Conservation (phyloP, 2,888 invertebrate genomes). For the Polietes domitor region DNA sequence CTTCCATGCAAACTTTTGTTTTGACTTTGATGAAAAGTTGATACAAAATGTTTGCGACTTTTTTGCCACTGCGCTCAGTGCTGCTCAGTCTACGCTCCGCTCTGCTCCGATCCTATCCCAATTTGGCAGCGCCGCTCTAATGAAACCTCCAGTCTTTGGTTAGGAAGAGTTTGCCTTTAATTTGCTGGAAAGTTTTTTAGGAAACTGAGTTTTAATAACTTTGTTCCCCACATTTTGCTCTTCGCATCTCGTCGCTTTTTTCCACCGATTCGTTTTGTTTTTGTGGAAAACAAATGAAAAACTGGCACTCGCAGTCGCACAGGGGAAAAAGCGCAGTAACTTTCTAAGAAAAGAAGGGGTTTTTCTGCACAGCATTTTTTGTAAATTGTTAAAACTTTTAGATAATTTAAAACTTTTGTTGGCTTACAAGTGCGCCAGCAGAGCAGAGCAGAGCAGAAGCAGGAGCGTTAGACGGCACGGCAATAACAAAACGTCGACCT, state of each 20-base stretch:
- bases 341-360: conserved; percentile 67
- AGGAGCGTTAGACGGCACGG: conserved; percentile 50
- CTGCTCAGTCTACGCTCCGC: conserved; percentile 36
- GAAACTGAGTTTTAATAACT: conserved; percentile 67
- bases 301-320: background rate
- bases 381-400: conserved; percentile 66
- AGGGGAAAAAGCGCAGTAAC: conserved; percentile 58
- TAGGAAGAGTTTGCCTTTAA: conserved; percentile 64
- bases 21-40: conserved; percentile 67
- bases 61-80: conserved; percentile 43
- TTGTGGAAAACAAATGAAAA: conserved; percentile 56
- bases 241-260: conserved; percentile 1
- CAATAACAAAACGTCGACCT: conserved; percentile 16
- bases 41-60: conserved; percentile 63
- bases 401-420: conserved; percentile 67
- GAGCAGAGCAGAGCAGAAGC: conserved; percentile 20
- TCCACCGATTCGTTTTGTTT: conserved; percentile 19
- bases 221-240: conserved; percentile 64
- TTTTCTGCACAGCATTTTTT: conserved; percentile 45
- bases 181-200: conserved; percentile 66
- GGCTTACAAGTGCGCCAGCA: conserved; percentile 51
- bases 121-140: conserved; percentile 26
- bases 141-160: conserved; percentile 41
- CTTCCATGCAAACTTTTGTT: conserved; percentile 67
- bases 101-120: conserved; percentile 8